Percentiles rank a stretch among this genome's conserved stretches.
These are phyloP conservation scores for Brachyalestes nurse DNA, from an alignment of 2,797 vertebrate species.

Conservation along the genomic window DNA sequence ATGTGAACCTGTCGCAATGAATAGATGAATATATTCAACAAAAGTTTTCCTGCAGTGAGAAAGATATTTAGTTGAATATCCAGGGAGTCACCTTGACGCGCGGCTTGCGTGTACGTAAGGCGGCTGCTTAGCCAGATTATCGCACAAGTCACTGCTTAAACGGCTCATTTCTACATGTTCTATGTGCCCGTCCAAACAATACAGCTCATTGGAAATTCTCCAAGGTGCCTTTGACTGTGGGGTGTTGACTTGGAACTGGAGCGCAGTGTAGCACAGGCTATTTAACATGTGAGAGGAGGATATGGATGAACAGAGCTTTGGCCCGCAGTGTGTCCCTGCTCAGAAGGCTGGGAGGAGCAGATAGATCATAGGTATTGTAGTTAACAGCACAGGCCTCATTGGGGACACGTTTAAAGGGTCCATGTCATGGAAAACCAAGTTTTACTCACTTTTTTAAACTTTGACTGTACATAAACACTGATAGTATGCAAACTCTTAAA, in stretches of 20 bases:
- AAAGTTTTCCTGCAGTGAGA: slow-evolving; percentile 12
- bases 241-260: slow-evolving; percentile 24
- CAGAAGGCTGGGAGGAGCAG: slow-evolving; percentile 14
- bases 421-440: neutral
- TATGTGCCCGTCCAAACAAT: slow-evolving; percentile 1
- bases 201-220: slow-evolving; percentile 27
- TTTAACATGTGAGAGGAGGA: slow-evolving; percentile 40
- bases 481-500: no score
- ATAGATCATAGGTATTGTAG: slow-evolving; percentile 20
- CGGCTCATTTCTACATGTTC: slow-evolving; percentile 22
- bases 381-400: slow-evolving; percentile 31
- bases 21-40: slow-evolving; percentile 21
- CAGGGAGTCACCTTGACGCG: neutral
- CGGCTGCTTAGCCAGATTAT: slow-evolving; percentile 15
- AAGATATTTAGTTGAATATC: slow-evolving; percentile 10
- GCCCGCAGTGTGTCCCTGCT: neutral
- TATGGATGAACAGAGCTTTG: slow-evolving; percentile 39
- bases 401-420: neutral
- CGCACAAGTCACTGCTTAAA: neutral
- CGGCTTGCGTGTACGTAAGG: slow-evolving; percentile 2
- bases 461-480: no score
- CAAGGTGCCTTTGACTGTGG: slow-evolving; percentile 33
- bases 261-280: slow-evolving; percentile 12
- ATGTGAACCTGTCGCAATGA: slow-evolving; percentile 16
- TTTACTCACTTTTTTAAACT: neutral